phyloP scores from a whole-genome alignment of 2,888 invertebrate species.

The Cephus pulcher region DNA sequence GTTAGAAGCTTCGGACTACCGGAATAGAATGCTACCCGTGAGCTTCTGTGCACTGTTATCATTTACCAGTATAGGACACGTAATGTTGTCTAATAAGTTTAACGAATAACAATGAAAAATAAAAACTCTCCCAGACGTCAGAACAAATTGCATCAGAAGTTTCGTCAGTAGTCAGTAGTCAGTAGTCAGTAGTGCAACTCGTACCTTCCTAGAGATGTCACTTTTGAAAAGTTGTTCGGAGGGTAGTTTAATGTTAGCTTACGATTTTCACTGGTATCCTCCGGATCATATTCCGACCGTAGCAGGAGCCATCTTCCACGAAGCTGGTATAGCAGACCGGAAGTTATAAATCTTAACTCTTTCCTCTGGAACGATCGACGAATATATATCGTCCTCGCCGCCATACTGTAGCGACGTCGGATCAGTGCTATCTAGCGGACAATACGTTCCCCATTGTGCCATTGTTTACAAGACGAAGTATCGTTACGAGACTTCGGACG shows the following conservation, averaged over 20 bases:
- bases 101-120: neutral
- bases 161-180: neutral
- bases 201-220: neutral
- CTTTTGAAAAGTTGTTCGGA: neutral
- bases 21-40: conserved; percentile 46
- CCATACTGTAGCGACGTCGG: neutral
- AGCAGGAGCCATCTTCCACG: conserved; percentile 40
- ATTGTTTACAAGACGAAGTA: conserved; percentile 55
- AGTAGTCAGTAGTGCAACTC: neutral
- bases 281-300: neutral
- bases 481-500: conserved; percentile 57
- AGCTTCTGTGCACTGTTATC: conserved; percentile 10
- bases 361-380: conserved; percentile 30
- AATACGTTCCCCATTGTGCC: conserved; percentile 34
- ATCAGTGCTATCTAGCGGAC: conserved; percentile 9
- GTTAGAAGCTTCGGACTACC: conserved; percentile 51
- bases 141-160: neutral
- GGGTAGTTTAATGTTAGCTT: neutral
- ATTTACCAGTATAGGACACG: neutral
- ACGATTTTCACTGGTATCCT: neutral
- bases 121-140: neutral
- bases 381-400: conserved; percentile 32
- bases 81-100: neutral
- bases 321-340: conserved; percentile 40
- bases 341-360: conserved; percentile 55